Evolutionary conservation across 2,113 vertebrate genomes (phyloP).

Genomic region (Daubentonia madagascariensis): DNA sequence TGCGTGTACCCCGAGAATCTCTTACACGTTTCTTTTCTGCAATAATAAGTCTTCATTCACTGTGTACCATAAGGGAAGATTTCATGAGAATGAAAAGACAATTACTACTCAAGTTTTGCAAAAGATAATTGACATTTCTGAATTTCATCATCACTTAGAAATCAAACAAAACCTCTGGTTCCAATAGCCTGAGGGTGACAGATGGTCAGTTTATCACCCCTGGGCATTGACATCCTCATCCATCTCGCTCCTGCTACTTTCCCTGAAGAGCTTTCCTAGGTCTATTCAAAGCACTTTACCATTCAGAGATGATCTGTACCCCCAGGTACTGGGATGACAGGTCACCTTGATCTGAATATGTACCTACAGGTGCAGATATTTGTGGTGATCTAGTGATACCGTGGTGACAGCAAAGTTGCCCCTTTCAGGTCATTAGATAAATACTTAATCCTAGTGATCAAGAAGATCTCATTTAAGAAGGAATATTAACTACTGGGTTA

Average conservation of each 20-base stretch:
- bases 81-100: not conserved
- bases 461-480: not conserved
- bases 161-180: not conserved
- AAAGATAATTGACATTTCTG: not conserved
- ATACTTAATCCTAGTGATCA: not conserved
- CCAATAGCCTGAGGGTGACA: not conserved
- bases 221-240: not conserved
- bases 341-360: not conserved
- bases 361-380: not conserved
- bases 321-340: not conserved
- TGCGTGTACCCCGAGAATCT: fast-evolving
- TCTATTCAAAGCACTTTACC: not conserved
- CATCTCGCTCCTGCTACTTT: not conserved
- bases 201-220: not conserved
- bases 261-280: not conserved
- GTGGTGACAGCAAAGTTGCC: not conserved
- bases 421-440: not conserved
- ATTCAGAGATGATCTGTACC: not conserved
- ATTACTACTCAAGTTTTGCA: not conserved
- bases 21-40: not conserved
- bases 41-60: not conserved
- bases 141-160: not conserved
- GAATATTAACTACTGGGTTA: not conserved
- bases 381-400: not conserved
- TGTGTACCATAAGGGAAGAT: not conserved